Percentiles rank a stretch among this genome's conserved stretches.
phyloP scores from a whole-genome alignment of 2,888 invertebrate species.

The Aleiodes leptofemur region DNA sequence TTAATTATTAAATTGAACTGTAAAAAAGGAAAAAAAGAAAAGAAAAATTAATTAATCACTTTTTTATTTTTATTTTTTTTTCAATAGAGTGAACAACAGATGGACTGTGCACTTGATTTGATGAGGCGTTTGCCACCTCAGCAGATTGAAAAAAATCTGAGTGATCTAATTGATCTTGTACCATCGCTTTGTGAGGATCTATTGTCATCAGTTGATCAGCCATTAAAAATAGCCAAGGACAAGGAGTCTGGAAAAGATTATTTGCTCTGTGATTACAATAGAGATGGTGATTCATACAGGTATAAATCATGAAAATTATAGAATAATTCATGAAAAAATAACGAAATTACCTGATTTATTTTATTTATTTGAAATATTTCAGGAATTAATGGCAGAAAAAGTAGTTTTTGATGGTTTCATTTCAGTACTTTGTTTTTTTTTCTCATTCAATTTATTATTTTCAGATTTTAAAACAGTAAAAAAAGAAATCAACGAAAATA shows the following conservation, averaged over 20 bases:
- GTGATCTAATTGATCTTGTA: slow-evolving; percentile 97
- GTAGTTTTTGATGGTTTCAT: no score
- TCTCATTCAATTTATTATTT: not conserved
- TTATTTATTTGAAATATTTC: slow-evolving; percentile 2
- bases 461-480: not conserved
- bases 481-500: slow-evolving; percentile 2
- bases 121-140: slow-evolving; percentile 99
- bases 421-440: no score
- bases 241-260: slow-evolving; percentile 97
- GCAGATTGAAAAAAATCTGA: slow-evolving; percentile 98
- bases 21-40: not conserved
- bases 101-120: slow-evolving; percentile 99
- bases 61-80: slow-evolving; percentile 46
- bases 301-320: slow-evolving; percentile 68
- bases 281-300: slow-evolving; percentile 99
- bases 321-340: not conserved
- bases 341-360: not conserved
- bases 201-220: slow-evolving; percentile 98
- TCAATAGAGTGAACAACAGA: slow-evolving; percentile 92
- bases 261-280: slow-evolving; percentile 98
- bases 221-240: slow-evolving; percentile 97
- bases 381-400: no score
- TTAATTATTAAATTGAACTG: not conserved
- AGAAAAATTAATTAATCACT: slow-evolving; percentile 9
- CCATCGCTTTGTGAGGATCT: slow-evolving; percentile 97